These are phyloP conservation scores for Drosophila murphyi DNA, from an alignment of 1,140 invertebrate species.

Conservation along the genomic window DNA sequence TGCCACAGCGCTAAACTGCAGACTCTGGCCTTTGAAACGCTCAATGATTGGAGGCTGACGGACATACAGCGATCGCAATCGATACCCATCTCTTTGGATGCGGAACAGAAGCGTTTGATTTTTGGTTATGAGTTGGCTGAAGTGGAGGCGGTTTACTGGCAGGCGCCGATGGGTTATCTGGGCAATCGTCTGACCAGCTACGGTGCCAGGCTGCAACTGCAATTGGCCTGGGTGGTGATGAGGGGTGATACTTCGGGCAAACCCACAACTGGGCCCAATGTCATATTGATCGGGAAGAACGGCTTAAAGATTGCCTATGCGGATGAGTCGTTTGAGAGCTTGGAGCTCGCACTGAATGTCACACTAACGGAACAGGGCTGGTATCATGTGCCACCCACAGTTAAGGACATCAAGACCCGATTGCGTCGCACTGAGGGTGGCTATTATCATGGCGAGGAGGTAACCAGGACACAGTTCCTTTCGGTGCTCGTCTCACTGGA, in stretches of 20 bases:
- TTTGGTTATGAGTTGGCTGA: constrained; percentile 88
- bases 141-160: constrained; percentile 94
- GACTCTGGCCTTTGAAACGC: constrained; percentile 86
- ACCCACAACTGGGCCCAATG: constrained; percentile 92
- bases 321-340: constrained; percentile 85
- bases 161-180: constrained; percentile 90
- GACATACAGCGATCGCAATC: constrained; percentile 86
- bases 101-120: constrained; percentile 86
- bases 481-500: constrained; percentile 92
- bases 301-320: constrained; percentile 90
- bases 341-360: constrained; percentile 86
- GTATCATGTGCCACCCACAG: constrained; percentile 89
- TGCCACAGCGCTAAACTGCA: constrained; percentile 89
- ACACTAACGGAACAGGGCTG: constrained; percentile 89
- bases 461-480: constrained; percentile 92
- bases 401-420: constrained; percentile 87
- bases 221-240: constrained; percentile 93
- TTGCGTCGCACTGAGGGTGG: constrained; percentile 85
- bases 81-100: constrained; percentile 85
- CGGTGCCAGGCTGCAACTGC: constrained; percentile 89
- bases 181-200: constrained; percentile 93
- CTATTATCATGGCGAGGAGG: constrained; percentile 87
- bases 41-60: constrained; percentile 88
- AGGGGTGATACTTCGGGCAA: constrained; percentile 95
- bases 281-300: constrained; percentile 92